Conservation (phyloP, 1,140 invertebrate genomes). For the Formica exsecta region DNA sequence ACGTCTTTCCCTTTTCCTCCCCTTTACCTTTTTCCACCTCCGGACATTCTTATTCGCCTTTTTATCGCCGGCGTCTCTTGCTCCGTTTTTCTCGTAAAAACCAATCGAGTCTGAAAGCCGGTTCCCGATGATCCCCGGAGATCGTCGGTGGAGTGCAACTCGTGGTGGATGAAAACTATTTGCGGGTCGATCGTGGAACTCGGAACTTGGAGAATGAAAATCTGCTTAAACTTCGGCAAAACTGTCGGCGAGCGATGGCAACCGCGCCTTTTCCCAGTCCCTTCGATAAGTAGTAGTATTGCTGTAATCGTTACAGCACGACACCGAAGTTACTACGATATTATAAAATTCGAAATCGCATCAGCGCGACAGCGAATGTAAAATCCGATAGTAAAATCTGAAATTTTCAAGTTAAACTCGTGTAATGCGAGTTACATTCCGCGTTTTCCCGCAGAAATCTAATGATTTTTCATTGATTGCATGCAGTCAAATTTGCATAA, state of each 20-base stretch:
- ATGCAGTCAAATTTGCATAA: not conserved
- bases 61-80: constrained; percentile 54
- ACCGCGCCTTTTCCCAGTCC: not conserved
- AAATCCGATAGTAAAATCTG: not conserved
- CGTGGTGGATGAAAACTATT: constrained; percentile 62
- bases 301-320: constrained; percentile 28
- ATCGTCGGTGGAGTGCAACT: constrained; percentile 47
- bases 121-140: constrained; percentile 57
- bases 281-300: constrained; percentile 31
- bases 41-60: constrained; percentile 42
- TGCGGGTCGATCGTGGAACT: constrained; percentile 51
- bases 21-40: constrained; percentile 32
- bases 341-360: constrained; percentile 26
- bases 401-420: not conserved
- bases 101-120: constrained; percentile 62
- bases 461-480: not conserved
- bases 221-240: constrained; percentile 52
- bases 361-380: too few relatives aligned
- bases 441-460: not conserved
- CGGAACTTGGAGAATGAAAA: constrained; percentile 57
- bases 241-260: not conserved
- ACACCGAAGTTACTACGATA: not conserved
- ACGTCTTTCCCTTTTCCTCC: not conserved
- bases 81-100: constrained; percentile 58
- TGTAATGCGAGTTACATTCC: not conserved